Percentiles rank a stretch among this genome's conserved stretches.
These are phyloP conservation scores for Oreotragus oreotragus DNA, from an alignment of 2,113 vertebrate genomes.

Conservation along the genomic window DNA sequence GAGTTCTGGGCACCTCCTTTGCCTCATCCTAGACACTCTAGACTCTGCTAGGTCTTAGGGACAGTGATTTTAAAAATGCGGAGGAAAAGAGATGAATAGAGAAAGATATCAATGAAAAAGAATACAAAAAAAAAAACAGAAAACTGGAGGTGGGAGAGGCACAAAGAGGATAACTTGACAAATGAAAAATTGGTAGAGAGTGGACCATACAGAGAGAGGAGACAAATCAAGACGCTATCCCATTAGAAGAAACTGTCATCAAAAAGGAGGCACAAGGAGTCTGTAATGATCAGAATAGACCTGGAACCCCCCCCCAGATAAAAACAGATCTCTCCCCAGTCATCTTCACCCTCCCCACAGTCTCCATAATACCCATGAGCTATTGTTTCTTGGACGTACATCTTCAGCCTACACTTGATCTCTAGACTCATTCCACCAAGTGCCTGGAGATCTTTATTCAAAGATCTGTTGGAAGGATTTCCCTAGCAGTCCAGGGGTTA, in stretches of 20 bases:
- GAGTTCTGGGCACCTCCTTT: not conserved
- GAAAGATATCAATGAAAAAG: not conserved
- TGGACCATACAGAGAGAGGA: not conserved
- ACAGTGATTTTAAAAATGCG: not conserved
- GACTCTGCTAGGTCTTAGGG: not conserved
- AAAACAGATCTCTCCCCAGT: not conserved
- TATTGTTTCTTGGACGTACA: not conserved
- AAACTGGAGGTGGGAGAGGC: not conserved
- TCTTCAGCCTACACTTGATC: not conserved
- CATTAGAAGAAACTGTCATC: not conserved
- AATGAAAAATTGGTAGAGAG: not conserved
- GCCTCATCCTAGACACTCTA: not conserved
- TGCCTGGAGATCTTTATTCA: not conserved
- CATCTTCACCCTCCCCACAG: not conserved
- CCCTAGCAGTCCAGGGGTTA: not conserved
- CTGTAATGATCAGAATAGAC: not conserved
- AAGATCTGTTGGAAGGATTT: not conserved
- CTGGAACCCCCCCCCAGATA: not conserved
- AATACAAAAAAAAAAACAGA: not conserved
- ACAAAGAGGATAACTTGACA: not conserved
- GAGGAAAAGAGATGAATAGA: no score
- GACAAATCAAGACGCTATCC: not conserved
- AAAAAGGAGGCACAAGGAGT: not conserved
- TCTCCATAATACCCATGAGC: not conserved
- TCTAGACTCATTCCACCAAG: not conserved